phyloP scores from a whole-genome alignment of 1,140 invertebrate genomes.

The Drosophila suzukii region DNA sequence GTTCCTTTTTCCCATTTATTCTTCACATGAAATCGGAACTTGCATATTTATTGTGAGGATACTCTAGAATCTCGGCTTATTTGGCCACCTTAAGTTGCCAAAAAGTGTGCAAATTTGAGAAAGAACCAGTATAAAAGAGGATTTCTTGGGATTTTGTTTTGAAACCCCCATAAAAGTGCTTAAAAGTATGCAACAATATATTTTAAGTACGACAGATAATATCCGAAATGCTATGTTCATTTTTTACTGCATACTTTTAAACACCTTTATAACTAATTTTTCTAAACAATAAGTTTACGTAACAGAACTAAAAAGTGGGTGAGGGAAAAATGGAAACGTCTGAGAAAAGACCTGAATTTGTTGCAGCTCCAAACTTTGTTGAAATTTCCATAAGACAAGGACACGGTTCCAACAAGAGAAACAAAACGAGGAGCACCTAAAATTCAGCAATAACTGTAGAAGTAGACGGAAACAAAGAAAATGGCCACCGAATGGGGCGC shows the following conservation, averaged over 20 bases:
- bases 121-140: neutral
- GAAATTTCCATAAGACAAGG: neutral
- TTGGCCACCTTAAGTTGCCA: neutral
- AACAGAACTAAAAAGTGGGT: neutral
- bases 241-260: too few relatives aligned
- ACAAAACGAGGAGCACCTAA: neutral
- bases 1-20: neutral
- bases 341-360: conserved; percentile 18
- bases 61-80: neutral
- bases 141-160: neutral
- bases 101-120: neutral
- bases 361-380: conserved; percentile 1
- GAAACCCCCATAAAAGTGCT: neutral
- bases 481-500: conserved; percentile 14
- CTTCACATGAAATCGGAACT: conserved; percentile 33
- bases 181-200: too few relatives aligned
- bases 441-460: conserved; percentile 6
- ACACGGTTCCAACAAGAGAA: neutral
- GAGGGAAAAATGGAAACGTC: neutral
- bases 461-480: neutral
- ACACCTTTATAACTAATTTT: too few relatives aligned
- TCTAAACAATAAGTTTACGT: too few relatives aligned
- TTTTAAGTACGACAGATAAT: too few relatives aligned
- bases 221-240: too few relatives aligned
- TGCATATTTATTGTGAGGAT: conserved; percentile 18